Base-by-base conservation (phyloP, 2,888 invertebrate species). In the Trichopria drosophilae region DNA sequence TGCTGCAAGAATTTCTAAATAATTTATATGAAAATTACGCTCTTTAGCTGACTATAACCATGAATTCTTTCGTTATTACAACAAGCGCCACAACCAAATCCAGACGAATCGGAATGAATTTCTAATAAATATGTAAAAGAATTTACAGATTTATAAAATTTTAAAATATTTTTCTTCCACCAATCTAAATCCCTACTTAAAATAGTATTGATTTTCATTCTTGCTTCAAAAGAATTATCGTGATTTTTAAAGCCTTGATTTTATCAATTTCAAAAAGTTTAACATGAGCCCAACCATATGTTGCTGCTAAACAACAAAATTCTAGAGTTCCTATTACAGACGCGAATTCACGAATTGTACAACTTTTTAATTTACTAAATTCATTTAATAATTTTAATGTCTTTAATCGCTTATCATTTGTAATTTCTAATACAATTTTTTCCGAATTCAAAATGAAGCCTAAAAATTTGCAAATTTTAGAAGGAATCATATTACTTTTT, bases 51-150 rank as follows among this genome's bases (percentile, higher is more conserved):
- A 20, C 37, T 32, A 37, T 20, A 15, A 15, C 46, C 31, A 26
- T 23, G 10, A 1, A 29, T 29, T 19, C 16, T 28, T 7, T 28
- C 28, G 2, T 3, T 23, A 10, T 32, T 6, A 20, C 29, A 36
- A 13, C 23, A 36, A 10, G 37, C 49, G 1, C 49, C 53, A 45
- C 46, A 44, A 4, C 48, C 41, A 9, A 49, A 28, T 2, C 26
- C 9, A 1, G 53, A 54, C 9, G 50, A 35, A 22, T 54, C 53
- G 19, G 50, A 42, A 32, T 35, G 46, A 42, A 52, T 42, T 32
- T 52, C 48, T 34, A 24, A 7, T 2, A 37, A 19, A 37, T 10
- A 39, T 15, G 26, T 28, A 7, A 23, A 29, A 9, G n/a, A 24
- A 19, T 24, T 48, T 10, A 43, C 49, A 6, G 31, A 12, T 7